These are phyloP conservation scores for Ditula angustiorana DNA, from an alignment of 2,888 invertebrate genomes.

Conservation along the genomic window DNA sequence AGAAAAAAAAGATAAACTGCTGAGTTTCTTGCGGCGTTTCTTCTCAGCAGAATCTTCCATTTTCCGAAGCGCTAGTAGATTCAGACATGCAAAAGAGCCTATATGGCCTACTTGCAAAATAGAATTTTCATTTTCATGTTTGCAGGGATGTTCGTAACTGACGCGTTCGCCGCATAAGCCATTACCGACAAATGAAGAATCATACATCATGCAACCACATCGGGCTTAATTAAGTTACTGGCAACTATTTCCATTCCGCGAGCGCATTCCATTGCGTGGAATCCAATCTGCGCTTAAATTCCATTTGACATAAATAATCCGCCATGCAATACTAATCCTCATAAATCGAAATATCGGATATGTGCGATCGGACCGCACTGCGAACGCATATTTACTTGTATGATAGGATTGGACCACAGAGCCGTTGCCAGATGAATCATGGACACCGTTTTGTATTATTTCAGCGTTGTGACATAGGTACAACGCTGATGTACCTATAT, in stretches of 20 bases:
- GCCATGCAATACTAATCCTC: constrained; percentile 56
- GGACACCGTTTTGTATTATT: not conserved
- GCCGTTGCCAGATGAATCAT: constrained; percentile 3
- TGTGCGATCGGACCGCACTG: constrained; percentile 49
- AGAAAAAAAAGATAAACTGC: too few relatives aligned
- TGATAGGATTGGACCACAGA: constrained; percentile 31
- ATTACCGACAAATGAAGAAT: not conserved
- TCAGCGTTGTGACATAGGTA: too few relatives aligned
- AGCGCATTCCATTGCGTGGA: not conserved
- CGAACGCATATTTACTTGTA: constrained; percentile 56
- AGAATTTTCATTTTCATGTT: too few relatives aligned
- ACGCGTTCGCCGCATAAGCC: not conserved
- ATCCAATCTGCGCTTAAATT: constrained; percentile 41
- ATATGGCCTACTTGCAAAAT: too few relatives aligned
- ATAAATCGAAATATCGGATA: constrained; percentile 66
- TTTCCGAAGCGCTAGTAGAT: too few relatives aligned
- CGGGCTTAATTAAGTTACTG: constrained; percentile 1
- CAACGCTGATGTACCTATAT: too few relatives aligned
- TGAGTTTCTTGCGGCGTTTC: too few relatives aligned
- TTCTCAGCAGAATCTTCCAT: too few relatives aligned
- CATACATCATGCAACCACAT: not conserved
- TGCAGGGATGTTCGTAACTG: not conserved
- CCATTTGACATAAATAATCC: constrained; percentile 52
- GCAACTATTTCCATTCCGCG: constrained; percentile 7
- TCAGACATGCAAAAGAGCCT: too few relatives aligned